Percentiles rank a stretch among this genome's conserved stretches.
These are phyloP conservation scores for Gymnoscopelus microlampas DNA, from an alignment of 2,797 vertebrate species.

Conservation along the genomic window DNA sequence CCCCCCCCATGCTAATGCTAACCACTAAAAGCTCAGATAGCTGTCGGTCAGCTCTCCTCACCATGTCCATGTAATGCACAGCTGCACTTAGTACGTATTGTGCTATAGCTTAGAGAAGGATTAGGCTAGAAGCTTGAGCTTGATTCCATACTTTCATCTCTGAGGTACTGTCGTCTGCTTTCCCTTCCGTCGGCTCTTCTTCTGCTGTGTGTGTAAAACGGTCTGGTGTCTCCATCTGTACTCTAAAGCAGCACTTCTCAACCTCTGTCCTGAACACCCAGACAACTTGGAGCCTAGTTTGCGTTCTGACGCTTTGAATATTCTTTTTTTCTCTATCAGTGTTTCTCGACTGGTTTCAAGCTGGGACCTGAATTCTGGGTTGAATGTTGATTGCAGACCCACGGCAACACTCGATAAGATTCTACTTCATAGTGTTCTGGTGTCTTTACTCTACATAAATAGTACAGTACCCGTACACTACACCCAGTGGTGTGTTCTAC, in stretches of 20 bases:
- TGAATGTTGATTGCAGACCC: no score
- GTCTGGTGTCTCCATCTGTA: conserved; percentile 1
- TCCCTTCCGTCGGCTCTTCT: conserved; percentile 18
- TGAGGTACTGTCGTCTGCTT: conserved; percentile 25
- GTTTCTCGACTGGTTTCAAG: no score
- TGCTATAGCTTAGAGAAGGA: conserved; percentile 69
- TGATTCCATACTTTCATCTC: conserved; percentile 68
- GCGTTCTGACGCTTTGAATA: no score
- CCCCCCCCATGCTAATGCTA: conserved; percentile 43
- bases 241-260: no score
- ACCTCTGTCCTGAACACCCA: no score
- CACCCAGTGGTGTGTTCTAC: no score
- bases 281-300: no score
- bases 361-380: no score
- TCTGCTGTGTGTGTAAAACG: not conserved
- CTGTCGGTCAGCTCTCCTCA: conserved; percentile 33
- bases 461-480: no score
- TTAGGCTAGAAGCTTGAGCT: conserved; percentile 71
- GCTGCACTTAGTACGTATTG: conserved; percentile 72
- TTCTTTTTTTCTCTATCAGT: no score
- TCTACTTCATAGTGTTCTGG: conserved; percentile 16
- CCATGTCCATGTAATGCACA: conserved; percentile 59
- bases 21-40: conserved; percentile 54
- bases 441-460: conserved; percentile 20
- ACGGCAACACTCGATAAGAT: not conserved